Conservation (phyloP, 2,888 invertebrate species). For the Choristoneura rosaceana region DNA sequence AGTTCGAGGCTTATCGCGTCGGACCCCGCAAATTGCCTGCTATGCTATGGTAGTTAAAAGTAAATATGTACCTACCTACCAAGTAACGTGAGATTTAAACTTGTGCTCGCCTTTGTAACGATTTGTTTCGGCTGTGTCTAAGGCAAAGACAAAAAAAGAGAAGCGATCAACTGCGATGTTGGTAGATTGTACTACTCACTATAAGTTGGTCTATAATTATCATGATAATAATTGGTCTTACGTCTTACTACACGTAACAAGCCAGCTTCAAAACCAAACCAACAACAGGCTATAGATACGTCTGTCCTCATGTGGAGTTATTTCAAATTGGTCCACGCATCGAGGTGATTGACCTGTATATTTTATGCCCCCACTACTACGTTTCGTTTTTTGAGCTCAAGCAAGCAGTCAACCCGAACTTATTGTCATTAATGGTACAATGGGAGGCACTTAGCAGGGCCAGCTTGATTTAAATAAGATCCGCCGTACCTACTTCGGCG, state of each 20-base stretch:
- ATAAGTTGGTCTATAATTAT: constrained; percentile 10
- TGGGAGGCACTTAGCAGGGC: constrained; percentile 65
- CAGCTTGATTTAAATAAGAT: constrained; percentile 60
- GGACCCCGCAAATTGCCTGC: constrained; percentile 51
- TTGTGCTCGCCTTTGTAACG: neutral
- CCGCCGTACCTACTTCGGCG: constrained; percentile 52
- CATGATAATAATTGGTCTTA: constrained; percentile 27
- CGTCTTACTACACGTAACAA: constrained; percentile 26
- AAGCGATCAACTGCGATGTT: neutral
- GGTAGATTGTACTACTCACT: neutral
- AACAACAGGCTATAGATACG: constrained; percentile 39
- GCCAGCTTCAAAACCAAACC: constrained; percentile 13
- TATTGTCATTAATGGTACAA: constrained; percentile 71
- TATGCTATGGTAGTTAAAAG: constrained; percentile 55
- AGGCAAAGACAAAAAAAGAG: neutral
- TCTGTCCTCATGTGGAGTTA: constrained; percentile 61
- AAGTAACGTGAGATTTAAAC: neutral
- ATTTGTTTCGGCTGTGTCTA: neutral
- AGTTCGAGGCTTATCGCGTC: constrained; percentile 69
- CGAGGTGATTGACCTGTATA: constrained; percentile 70
- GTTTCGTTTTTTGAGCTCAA: constrained; percentile 62
- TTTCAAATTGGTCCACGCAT: constrained; percentile 74
- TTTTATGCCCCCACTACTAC: constrained; percentile 63
- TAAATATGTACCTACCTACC: constrained; percentile 12
- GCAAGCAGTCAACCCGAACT: constrained; percentile 72